phyloP scores from a whole-genome alignment of 2,888 invertebrate species.

The Abrostola tripartita region DNA sequence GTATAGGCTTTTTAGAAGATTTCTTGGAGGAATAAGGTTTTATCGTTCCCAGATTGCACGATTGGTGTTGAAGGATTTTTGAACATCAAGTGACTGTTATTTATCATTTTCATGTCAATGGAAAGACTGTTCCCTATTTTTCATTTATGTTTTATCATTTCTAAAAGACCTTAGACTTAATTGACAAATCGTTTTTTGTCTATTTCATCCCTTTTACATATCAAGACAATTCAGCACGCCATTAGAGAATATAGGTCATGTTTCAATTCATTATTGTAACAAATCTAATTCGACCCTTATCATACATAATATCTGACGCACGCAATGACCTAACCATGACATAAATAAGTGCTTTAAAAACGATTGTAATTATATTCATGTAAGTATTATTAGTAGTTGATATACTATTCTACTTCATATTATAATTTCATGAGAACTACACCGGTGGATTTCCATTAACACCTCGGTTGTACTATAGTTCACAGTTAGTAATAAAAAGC shows the following conservation, averaged over 20 bases:
- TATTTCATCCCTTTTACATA: no score
- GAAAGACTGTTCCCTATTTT: no score
- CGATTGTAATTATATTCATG: not conserved
- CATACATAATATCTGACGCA: slow-evolving; percentile 9
- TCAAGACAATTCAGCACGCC: not conserved
- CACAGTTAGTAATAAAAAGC: no score
- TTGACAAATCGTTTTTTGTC: no score
- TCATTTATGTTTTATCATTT: no score
- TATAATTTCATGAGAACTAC: not conserved
- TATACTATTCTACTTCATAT: not conserved
- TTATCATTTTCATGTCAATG: not conserved
- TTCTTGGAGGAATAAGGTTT: slow-evolving; percentile 35
- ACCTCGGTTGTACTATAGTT: no score
- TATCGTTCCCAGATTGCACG: slow-evolving; percentile 35
- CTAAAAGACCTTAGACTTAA: no score
- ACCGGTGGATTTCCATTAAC: no score
- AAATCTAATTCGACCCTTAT: slow-evolving; percentile 16
- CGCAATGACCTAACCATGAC: slow-evolving; percentile 9
- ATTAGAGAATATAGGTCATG: not conserved
- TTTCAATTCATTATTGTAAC: slow-evolving; percentile 26
- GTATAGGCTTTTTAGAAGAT: slow-evolving; percentile 50
- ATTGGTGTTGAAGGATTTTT: slow-evolving; percentile 21
- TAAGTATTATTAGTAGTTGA: not conserved
- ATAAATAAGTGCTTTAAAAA: slow-evolving; percentile 21
- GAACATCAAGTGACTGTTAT: not conserved